These are phyloP conservation scores for Lophura nycthemera DNA, from an alignment of 2,113 vertebrate genomes.

Conservation along the genomic window DNA sequence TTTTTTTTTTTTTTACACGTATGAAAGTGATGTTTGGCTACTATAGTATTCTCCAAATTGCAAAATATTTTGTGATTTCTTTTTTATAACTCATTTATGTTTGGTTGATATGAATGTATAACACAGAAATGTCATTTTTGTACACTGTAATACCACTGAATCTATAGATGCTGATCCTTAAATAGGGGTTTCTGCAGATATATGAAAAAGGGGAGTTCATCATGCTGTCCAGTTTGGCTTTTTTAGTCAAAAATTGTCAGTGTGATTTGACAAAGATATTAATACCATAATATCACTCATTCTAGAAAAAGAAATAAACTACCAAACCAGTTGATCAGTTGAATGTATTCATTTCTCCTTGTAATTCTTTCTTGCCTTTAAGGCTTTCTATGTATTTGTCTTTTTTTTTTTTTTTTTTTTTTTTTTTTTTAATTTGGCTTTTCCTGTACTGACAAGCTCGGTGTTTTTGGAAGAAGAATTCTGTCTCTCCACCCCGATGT, in stretches of 20 bases:
- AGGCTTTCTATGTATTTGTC: background rate
- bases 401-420: background rate
- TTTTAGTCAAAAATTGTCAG: accelerated
- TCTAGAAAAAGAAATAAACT: background rate
- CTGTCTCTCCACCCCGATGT: background rate
- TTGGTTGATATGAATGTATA: background rate
- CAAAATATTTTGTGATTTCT: background rate
- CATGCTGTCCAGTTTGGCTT: background rate
- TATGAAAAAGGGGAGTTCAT: background rate
- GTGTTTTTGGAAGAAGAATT: background rate
- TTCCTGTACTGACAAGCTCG: background rate
- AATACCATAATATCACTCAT: background rate
- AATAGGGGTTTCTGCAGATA: background rate
- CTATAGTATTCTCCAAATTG: background rate
- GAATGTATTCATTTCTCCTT: background rate
- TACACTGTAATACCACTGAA: background rate
- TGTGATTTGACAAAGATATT: background rate
- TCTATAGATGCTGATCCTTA: background rate
- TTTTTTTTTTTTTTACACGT: background rate
- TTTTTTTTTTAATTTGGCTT: no score
- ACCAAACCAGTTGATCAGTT: background rate
- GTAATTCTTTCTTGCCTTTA: background rate
- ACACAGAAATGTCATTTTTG: background rate
- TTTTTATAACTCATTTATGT: background rate
- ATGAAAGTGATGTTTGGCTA: background rate